phyloP scores from a whole-genome alignment of 2,888 invertebrate genomes.

The Xanthostigma xanthostigma region DNA sequence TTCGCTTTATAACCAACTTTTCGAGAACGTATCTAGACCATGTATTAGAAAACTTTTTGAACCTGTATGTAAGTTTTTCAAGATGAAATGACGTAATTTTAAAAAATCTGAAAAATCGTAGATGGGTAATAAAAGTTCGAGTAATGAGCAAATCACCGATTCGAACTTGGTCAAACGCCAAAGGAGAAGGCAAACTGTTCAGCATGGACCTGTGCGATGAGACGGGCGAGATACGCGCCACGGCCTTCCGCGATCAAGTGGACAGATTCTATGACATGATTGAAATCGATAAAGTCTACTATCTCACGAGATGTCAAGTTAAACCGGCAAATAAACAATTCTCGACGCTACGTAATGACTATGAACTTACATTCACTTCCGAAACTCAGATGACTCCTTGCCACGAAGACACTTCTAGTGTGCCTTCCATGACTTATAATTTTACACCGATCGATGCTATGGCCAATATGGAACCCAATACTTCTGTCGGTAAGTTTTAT shows the following conservation, averaged over 20 bases:
- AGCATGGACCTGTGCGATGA: slow-evolving; percentile 87
- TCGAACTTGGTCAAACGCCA: slow-evolving; percentile 80
- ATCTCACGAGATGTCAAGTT: slow-evolving; percentile 66
- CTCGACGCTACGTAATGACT: slow-evolving; percentile 74
- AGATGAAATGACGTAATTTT: neutral
- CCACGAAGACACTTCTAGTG: slow-evolving; percentile 35
- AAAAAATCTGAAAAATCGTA: neutral
- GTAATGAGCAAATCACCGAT: slow-evolving; percentile 70
- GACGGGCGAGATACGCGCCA: slow-evolving; percentile 83
- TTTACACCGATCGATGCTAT: slow-evolving; percentile 33
- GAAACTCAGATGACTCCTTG: slow-evolving; percentile 48
- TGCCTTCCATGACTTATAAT: slow-evolving; percentile 47
- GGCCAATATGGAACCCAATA: slow-evolving; percentile 46
- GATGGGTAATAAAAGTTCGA: slow-evolving; percentile 81
- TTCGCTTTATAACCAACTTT: too few relatives aligned
- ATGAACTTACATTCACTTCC: slow-evolving; percentile 78
- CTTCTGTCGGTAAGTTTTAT: slow-evolving; percentile 48
- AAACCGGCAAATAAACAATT: slow-evolving; percentile 91
- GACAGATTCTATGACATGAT: slow-evolving; percentile 82
- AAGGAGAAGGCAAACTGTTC: slow-evolving; percentile 88
- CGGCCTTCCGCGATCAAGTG: slow-evolving; percentile 74
- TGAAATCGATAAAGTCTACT: slow-evolving; percentile 81
- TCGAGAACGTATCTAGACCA: too few relatives aligned
- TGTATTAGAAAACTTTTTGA: neutral
- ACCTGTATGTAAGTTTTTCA: neutral